phyloP scores from a whole-genome alignment of 2,113 vertebrate genomes.

The Pachycephala philippinensis region DNA sequence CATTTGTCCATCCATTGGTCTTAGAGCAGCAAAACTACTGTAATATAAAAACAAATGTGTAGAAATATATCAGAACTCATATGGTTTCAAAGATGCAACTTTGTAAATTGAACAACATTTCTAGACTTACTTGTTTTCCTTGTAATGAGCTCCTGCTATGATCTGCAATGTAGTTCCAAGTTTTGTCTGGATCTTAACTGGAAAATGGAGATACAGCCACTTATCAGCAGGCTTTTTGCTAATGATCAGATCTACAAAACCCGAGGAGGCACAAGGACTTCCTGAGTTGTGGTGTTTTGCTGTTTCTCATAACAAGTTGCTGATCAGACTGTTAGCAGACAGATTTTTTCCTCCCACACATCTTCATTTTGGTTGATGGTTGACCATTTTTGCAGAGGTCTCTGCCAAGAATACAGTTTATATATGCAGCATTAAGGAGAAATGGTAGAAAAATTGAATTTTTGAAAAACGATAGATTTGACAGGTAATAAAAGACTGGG shows the following conservation, averaged over 20 bases:
- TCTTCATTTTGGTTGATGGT: not conserved
- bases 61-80: not conserved
- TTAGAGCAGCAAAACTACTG: not conserved
- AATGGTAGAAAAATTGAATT: not conserved
- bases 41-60: not conserved
- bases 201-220: not conserved
- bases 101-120: not conserved
- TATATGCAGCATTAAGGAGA: not conserved
- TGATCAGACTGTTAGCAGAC: constrained; percentile 32
- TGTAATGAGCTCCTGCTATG: not conserved
- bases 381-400: not conserved
- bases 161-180: not conserved
- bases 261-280: not conserved
- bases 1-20: accelerated
- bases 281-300: not conserved
- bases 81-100: not conserved
- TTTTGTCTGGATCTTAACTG: not conserved
- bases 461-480: not conserved
- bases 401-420: not conserved
- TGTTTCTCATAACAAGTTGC: constrained; percentile 17
- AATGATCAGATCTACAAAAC: not conserved
- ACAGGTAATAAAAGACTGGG: not conserved
- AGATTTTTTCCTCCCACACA: constrained; percentile 24
- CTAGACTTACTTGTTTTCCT: not conserved
- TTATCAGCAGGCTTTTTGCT: not conserved